Evolutionary conservation across 2,888 invertebrate genomes (phyloP).

Genomic region (Perdita meconis): DNA sequence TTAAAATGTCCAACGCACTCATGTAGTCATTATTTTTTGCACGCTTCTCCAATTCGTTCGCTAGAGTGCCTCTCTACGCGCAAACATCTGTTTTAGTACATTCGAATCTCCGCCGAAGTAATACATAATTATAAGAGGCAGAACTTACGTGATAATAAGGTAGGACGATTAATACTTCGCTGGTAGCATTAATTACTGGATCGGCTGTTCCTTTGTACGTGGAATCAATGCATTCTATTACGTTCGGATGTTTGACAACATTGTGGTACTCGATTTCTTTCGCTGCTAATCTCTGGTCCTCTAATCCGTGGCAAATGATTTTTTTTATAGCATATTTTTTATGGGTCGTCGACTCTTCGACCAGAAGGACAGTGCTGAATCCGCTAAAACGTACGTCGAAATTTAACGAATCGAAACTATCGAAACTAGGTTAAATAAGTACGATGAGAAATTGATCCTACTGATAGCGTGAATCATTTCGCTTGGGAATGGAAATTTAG

Average conservation of each 20-base stretch:
- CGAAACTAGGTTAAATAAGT: constrained; percentile 43
- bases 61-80: constrained; percentile 89
- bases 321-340: constrained; percentile 91
- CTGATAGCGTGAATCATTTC: too few relatives aligned
- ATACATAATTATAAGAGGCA: too few relatives aligned
- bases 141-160: constrained; percentile 89
- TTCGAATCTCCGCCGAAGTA: too few relatives aligned
- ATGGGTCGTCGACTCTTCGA: constrained; percentile 88
- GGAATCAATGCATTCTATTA: constrained; percentile 90
- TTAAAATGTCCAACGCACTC: constrained; percentile 88
- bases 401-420: constrained; percentile 13
- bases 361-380: constrained; percentile 92
- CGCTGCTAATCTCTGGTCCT: constrained; percentile 90
- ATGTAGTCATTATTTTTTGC: constrained; percentile 87
- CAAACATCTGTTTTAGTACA: too few relatives aligned
- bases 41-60: constrained; percentile 88
- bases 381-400: constrained; percentile 86
- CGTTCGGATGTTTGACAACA: constrained; percentile 89
- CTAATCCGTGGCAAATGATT: constrained; percentile 91
- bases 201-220: constrained; percentile 88
- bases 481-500: background rate
- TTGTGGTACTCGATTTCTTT: constrained; percentile 91
- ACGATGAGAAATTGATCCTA: too few relatives aligned
- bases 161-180: constrained; percentile 90
- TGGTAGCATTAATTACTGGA: constrained; percentile 88